phyloP scores from a whole-genome alignment of 92 coral and sea anemone genomes.

The Blastomussa wellsi region DNA sequence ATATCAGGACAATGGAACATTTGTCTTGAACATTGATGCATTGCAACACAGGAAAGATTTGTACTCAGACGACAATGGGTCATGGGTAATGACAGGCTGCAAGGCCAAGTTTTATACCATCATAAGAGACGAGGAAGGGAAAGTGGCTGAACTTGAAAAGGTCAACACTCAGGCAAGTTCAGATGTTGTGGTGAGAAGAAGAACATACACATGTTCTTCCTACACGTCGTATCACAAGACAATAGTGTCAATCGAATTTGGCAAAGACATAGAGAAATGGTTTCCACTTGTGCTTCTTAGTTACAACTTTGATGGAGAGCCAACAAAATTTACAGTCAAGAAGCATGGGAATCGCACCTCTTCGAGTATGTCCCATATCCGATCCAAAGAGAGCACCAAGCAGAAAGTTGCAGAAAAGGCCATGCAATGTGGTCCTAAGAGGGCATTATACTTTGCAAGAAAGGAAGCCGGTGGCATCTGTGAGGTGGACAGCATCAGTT shows the following conservation, averaged over 20 bases:
- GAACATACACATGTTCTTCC: conserved; percentile 46
- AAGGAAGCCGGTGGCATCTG: conserved; percentile 53
- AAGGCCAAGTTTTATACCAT: conserved; percentile 40
- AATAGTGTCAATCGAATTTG: conserved; percentile 52
- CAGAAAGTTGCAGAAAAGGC: conserved; percentile 19
- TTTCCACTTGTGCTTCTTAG: conserved; percentile 52
- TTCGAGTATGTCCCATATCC: conserved; percentile 10
- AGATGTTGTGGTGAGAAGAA: conserved; percentile 46
- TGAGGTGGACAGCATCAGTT: conserved; percentile 33
- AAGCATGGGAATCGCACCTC: conserved; percentile 50
- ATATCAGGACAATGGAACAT: conserved; percentile 39
- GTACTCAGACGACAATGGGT: conserved; percentile 45
- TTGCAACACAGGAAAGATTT: conserved; percentile 39
- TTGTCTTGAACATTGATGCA: conserved; percentile 31
- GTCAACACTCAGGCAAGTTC: conserved; percentile 10
- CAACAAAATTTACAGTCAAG: conserved; percentile 21
- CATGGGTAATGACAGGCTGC: conserved; percentile 49
- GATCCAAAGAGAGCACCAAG: conserved; percentile 48
- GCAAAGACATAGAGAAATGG: conserved; percentile 48
- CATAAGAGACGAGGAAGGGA: conserved; percentile 31
- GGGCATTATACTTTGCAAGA: conserved; percentile 33
- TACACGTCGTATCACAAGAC: conserved; percentile 45
- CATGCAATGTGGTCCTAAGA: conserved; percentile 31
- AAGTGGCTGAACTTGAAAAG: conserved; percentile 30
- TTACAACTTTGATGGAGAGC: conserved; percentile 49